A percentile compares a stretch with the other conserved stretches of the same genome.
These are phyloP conservation scores for Drosophila watanabei DNA, from an alignment of 1,140 invertebrate genomes.

Conservation along the genomic window DNA sequence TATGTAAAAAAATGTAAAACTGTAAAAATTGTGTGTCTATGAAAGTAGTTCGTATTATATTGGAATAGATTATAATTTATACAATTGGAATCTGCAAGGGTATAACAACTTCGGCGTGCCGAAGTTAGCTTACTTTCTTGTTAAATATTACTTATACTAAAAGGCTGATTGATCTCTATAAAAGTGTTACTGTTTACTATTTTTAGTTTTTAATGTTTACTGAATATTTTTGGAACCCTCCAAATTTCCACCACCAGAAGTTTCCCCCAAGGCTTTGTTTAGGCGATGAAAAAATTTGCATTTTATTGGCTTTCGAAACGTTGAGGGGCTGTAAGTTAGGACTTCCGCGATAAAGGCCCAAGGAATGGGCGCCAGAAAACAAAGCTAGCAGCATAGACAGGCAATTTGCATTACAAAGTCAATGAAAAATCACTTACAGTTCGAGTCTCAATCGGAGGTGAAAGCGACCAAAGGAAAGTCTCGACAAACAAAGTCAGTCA, in stretches of 20 bases:
- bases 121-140: too few relatives aligned
- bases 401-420: conserved; percentile 79
- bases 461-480: conserved; percentile 10
- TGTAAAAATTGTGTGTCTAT: too few relatives aligned
- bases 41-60: too few relatives aligned
- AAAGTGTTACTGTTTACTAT: not conserved
- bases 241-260: conserved; percentile 29
- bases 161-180: not conserved
- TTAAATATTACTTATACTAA: not conserved
- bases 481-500: conserved; percentile 33
- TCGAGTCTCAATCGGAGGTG: conserved; percentile 43
- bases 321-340: conserved; percentile 35
- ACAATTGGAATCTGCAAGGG: too few relatives aligned
- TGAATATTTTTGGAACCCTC: not conserved
- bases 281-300: conserved; percentile 73
- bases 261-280: conserved; percentile 51
- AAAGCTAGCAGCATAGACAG: conserved; percentile 24
- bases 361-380: conserved; percentile 1
- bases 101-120: too few relatives aligned
- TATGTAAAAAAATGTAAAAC: too few relatives aligned
- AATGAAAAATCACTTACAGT: conserved; percentile 76
- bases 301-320: conserved; percentile 69
- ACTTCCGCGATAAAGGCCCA: conserved; percentile 26
- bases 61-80: too few relatives aligned
- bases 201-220: not conserved